phyloP scores from a whole-genome alignment of 2,797 vertebrate species.

The Sebastes paucispinis region DNA sequence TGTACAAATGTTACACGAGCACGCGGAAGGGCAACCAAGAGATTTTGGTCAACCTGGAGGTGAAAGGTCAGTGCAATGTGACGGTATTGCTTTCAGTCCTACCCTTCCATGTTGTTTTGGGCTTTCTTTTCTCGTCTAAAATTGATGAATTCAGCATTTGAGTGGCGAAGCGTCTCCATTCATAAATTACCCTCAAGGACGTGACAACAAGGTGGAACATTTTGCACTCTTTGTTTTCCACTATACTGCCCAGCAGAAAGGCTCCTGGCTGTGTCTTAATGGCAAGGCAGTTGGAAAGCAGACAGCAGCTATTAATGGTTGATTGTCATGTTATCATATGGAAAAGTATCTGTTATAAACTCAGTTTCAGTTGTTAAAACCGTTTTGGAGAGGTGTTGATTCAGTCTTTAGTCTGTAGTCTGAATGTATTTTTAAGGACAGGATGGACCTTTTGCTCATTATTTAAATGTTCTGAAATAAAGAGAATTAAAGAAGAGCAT shows the following conservation, averaged over 20 bases:
- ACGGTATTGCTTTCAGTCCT: background rate
- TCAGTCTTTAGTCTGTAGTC: background rate
- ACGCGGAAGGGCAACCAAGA: constrained; percentile 71
- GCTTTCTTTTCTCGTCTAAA: background rate
- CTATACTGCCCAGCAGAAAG: background rate
- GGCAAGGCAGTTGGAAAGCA: background rate
- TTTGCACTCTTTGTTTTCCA: constrained; percentile 23
- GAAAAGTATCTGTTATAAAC: background rate
- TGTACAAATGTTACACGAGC: constrained; percentile 87
- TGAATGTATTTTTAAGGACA: background rate
- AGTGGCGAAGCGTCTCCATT: background rate
- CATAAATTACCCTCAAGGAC: constrained; percentile 27
- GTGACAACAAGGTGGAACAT: constrained; percentile 46
- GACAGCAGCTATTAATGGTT: background rate
- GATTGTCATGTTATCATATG: background rate
- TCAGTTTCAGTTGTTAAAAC: background rate
- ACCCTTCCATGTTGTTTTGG: background rate
- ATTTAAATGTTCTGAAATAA: background rate
- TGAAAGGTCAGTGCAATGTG: constrained; percentile 81
- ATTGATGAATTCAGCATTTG: background rate
- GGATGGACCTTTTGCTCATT: background rate
- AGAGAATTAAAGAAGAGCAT: background rate
- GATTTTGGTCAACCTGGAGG: constrained; percentile 71
- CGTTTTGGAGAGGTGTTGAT: background rate
- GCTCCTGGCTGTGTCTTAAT: background rate